phyloP scores from a whole-genome alignment of 2,888 invertebrate species.

The Heliconius erato region DNA sequence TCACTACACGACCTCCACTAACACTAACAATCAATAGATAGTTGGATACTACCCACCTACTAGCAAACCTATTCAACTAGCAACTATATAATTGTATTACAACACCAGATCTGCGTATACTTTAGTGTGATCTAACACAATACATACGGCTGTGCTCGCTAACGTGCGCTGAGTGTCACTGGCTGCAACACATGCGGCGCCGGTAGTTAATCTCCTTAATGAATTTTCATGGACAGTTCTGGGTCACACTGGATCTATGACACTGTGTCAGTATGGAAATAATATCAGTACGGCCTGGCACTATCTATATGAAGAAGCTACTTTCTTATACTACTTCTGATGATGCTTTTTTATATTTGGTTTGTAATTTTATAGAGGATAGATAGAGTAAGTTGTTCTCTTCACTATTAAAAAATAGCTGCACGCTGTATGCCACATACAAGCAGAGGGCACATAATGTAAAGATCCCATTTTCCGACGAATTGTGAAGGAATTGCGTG shows the following conservation, averaged over 20 bases:
- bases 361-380: background rate
- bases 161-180: constrained; percentile 50
- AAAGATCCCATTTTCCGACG: no score
- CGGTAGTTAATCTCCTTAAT: constrained; percentile 55
- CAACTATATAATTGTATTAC: background rate
- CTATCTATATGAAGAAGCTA: background rate
- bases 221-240: constrained; percentile 53
- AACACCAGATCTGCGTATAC: background rate
- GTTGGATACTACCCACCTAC: no score
- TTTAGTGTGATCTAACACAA: constrained; percentile 24
- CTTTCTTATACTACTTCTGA: background rate
- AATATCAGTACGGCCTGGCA: constrained; percentile 9
- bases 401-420: no score
- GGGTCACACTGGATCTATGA: constrained; percentile 48
- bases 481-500: no score
- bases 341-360: background rate
- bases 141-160: constrained; percentile 38
- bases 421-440: no score
- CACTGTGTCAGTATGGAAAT: constrained; percentile 37
- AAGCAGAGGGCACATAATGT: no score
- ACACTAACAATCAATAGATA: no score
- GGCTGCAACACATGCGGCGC: constrained; percentile 35
- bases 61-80: background rate
- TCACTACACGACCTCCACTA: background rate
- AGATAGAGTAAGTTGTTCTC: background rate